Evolutionary conservation across 2,888 invertebrate species (phyloP).

Genomic region (Phoenoteleia sp.): DNA sequence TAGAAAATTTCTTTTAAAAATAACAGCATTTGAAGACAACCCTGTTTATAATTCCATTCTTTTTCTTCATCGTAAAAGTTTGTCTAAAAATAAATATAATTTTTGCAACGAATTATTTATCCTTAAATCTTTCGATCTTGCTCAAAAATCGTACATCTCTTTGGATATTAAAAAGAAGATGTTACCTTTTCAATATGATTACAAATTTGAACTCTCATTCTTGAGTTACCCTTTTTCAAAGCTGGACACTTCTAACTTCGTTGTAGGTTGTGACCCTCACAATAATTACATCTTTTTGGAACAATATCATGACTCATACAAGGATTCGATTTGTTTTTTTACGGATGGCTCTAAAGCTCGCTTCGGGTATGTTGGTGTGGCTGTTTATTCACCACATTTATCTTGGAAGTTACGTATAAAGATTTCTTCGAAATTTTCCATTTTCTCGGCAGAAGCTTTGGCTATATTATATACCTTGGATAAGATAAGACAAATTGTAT

Average conservation of each 20-base stretch:
- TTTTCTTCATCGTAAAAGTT: not conserved
- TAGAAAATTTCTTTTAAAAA: not conserved
- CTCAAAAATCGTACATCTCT: not conserved
- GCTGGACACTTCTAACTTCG: too few species aligned
- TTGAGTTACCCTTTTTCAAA: too few species aligned
- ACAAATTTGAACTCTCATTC: too few species aligned
- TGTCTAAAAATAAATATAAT: not conserved
- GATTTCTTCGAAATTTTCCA: slow-evolving; percentile 7
- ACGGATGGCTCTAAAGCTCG: slow-evolving; percentile 19
- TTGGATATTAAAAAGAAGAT: not conserved
- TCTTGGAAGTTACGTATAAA: not conserved
- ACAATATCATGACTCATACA: not conserved
- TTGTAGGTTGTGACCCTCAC: too few species aligned
- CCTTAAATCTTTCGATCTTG: not conserved
- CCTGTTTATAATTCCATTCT: not conserved
- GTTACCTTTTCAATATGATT: too few species aligned
- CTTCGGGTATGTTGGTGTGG: not conserved
- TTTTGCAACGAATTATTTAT: not conserved
- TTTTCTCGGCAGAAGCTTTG: slow-evolving; percentile 28
- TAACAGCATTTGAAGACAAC: not conserved
- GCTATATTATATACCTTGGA: not conserved
- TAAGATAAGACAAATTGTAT: not conserved
- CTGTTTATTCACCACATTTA: not conserved
- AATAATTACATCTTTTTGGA: too few species aligned
- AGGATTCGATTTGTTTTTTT: slow-evolving; percentile 12